Conservation (phyloP, 2,797 vertebrate genomes). For the Odontamblyopus lacepedii region DNA sequence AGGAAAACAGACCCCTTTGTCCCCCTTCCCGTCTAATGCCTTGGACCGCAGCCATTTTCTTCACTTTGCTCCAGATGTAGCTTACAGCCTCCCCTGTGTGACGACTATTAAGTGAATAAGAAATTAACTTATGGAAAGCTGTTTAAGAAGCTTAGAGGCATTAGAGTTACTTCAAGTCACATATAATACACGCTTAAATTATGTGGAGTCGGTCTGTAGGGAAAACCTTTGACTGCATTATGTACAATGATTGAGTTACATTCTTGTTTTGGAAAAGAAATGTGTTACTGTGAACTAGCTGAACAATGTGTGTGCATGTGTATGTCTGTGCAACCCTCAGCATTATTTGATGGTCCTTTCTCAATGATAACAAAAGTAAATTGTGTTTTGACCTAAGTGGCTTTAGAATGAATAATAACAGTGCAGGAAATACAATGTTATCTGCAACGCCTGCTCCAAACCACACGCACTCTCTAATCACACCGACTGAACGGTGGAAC, state of each 20-base stretch:
- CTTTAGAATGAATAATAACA: not conserved
- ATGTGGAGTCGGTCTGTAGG: not conserved
- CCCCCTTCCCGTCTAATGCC: no score
- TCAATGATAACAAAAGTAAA: conserved; percentile 4
- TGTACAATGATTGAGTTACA: not conserved
- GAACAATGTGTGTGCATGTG: not conserved
- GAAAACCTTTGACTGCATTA: not conserved
- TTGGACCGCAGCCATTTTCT: no score
- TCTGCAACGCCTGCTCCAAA: not conserved
- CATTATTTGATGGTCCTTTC: not conserved
- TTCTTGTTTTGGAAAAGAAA: not conserved
- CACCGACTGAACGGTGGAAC: not conserved
- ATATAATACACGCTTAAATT: not conserved
- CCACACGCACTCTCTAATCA: not conserved
- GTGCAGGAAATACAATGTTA: conserved; percentile 1
- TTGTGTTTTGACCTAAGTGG: conserved; percentile 1
- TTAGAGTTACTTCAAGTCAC: not conserved
- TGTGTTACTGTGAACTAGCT: not conserved
- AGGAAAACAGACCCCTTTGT: no score
- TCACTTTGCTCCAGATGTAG: not conserved
- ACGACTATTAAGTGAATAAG: not conserved
- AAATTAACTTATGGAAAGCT: not conserved
- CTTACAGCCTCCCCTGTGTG: not conserved
- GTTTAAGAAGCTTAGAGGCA: not conserved
- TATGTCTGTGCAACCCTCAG: not conserved